Evolutionary conservation across 2,797 vertebrate species (phyloP).

Genomic region (Cephalopachus bancanus): DNA sequence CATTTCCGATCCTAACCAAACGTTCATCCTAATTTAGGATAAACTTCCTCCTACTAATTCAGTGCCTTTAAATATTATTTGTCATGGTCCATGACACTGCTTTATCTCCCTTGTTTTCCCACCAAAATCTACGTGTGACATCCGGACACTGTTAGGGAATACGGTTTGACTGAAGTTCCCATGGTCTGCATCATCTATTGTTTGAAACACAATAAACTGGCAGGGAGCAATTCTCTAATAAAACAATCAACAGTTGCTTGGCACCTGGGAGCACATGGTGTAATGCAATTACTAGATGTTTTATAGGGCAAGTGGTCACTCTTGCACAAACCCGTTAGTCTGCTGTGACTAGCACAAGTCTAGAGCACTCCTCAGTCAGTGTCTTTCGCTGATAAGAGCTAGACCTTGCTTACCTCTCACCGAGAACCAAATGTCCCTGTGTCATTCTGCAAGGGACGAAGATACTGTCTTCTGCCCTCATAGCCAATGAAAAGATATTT

Average conservation of each 20-base stretch:
- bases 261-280: conserved; percentile 45
- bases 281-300: conserved; percentile 20
- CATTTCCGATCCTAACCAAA: conserved; percentile 72
- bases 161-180: conserved; percentile 89
- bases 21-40: conserved; percentile 73
- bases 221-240: conserved; percentile 74
- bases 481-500: not conserved
- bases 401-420: not conserved
- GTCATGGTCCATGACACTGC: conserved; percentile 66
- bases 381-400: not conserved
- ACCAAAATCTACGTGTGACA: conserved; percentile 83
- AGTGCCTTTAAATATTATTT: conserved; percentile 68
- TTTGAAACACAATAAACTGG: conserved; percentile 87
- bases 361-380: not conserved
- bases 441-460: not conserved
- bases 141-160: conserved; percentile 91
- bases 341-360: not conserved
- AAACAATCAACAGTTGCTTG: conserved; percentile 55
- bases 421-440: not conserved
- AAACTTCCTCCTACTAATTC: conserved; percentile 73
- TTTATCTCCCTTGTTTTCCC: conserved; percentile 61
- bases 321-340: not conserved
- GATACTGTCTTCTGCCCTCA: not conserved
- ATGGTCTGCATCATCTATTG: conserved; percentile 87
- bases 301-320: not conserved